Percentiles rank a stretch among this genome's conserved stretches.
These are phyloP conservation scores for Nudaria mundana DNA, from an alignment of 2,888 invertebrate species.

Conservation along the genomic window DNA sequence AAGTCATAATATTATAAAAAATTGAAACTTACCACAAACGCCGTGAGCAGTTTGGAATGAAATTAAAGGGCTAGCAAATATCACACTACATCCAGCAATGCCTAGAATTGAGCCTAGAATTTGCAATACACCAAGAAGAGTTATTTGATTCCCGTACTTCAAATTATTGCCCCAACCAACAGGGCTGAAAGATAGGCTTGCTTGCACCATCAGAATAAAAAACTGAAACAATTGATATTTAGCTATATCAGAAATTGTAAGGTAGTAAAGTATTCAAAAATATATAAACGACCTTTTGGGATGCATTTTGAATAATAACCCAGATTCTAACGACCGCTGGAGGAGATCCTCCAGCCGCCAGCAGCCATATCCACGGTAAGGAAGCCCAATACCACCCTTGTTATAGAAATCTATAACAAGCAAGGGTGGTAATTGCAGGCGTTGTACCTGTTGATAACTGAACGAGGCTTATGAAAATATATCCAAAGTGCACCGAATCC, in stretches of 20 bases:
- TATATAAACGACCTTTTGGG: not conserved
- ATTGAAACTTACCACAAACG: not conserved
- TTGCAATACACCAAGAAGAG: constrained; percentile 48
- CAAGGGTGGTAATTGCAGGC: too few relatives aligned
- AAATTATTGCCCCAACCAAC: constrained; percentile 46
- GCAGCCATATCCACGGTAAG: too few relatives aligned
- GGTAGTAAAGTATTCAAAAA: too few relatives aligned
- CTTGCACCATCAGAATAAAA: constrained; percentile 52
- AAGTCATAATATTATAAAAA: not conserved
- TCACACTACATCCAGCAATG: constrained; percentile 42
- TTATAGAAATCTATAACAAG: too few relatives aligned
- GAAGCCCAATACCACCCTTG: too few relatives aligned
- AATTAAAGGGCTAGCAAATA: constrained; percentile 25
- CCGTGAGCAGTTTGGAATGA: not conserved
- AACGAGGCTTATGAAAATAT: too few relatives aligned
- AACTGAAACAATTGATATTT: constrained; percentile 44
- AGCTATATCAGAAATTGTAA: too few relatives aligned
- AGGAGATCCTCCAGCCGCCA: too few relatives aligned
- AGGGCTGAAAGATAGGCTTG: constrained; percentile 44
- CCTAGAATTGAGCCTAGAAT: constrained; percentile 49
- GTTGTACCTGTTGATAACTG: too few relatives aligned
- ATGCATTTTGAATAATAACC: not conserved
- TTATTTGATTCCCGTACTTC: constrained; percentile 40
- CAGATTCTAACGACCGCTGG: too few relatives aligned
- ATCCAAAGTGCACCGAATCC: too few relatives aligned